Evolutionary conservation across 2,888 invertebrate species (phyloP), one percentile per base, ranked within the genome.

Genomic region (Caenorhabditis sulstoni): DNA sequence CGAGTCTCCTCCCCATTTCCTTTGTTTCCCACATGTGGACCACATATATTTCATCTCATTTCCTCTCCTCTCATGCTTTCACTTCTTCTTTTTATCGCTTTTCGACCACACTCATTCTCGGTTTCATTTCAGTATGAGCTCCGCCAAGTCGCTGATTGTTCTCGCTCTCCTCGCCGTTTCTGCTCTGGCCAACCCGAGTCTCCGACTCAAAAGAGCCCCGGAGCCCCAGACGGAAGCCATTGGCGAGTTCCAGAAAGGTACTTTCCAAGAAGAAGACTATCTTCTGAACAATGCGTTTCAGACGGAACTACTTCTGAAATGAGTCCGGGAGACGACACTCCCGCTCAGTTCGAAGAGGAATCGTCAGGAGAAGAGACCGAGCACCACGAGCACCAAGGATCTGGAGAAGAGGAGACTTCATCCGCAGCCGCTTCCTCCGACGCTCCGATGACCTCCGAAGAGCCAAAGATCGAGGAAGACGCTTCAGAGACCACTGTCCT

Each of bases 161-260:
- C 18, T 71, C 47, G 62, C 64, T 39, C 71, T 71, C 20, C 49
- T 71, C 16, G 71, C 49, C n/a, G 50, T 71, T 37, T 55, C 71
- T 14, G 57, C 64, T 1, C 41, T 64, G 16, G 71, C 71, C 45
- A 41, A n/a, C 29, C 62, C 71, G 50, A 64, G 50, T 29, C 39
- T 62, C 9, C 39, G 71, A 64, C 37, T 53, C 62, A 57, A 71
- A 47, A 62, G 71, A 55, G 62, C 62, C 3, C 71, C 64, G 23
- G 55, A 55, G 41, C 64, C 71, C 41, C 62, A 71, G 23, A 64
- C 62, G 39, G 71, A 71, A 52, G 71, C 62, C 16, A 64, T 71
- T 41, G 71, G 71, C 64, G 71, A 71, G 71, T 70, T 70, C 39
- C 35, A 41, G 1, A 57, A 58, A 67, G 66, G 66, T 67, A 66